These are phyloP conservation scores for Dione juno DNA, from an alignment of 2,888 invertebrate genomes.

Conservation along the genomic window DNA sequence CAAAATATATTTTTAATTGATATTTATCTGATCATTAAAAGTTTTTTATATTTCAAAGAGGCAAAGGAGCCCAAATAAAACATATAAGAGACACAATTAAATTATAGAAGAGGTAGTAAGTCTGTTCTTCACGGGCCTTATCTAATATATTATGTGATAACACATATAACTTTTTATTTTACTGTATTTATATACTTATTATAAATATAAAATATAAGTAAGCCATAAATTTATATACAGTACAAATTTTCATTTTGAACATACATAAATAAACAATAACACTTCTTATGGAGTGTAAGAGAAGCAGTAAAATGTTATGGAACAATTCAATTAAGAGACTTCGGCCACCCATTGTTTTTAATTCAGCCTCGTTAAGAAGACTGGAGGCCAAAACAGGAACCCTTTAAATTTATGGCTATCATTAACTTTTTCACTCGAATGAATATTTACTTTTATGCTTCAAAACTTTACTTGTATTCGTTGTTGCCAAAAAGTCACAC, in stretches of 20 bases:
- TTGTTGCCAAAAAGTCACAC: constrained; percentile 57
- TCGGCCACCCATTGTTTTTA: constrained; percentile 70
- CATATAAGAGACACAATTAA: too few relatives aligned
- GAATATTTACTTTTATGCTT: constrained; percentile 66
- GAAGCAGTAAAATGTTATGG: constrained; percentile 42
- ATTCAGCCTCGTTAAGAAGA: constrained; percentile 71
- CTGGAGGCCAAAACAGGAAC: constrained; percentile 55
- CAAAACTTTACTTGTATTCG: constrained; percentile 51
- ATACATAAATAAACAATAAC: constrained; percentile 24
- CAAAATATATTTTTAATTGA: too few relatives aligned
- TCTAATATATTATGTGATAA: too few relatives aligned
- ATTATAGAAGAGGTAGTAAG: too few relatives aligned
- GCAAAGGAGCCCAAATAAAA: too few relatives aligned
- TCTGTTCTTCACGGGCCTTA: too few relatives aligned
- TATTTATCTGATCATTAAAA: too few relatives aligned
- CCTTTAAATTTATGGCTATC: constrained; percentile 70
- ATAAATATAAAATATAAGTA: not conserved
- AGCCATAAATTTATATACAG: not conserved
- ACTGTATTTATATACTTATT: too few relatives aligned
- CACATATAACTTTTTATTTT: too few relatives aligned
- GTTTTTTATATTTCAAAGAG: too few relatives aligned
- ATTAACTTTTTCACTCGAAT: constrained; percentile 59
- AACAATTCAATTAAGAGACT: constrained; percentile 62
- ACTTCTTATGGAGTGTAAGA: constrained; percentile 39
- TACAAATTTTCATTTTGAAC: constrained; percentile 17